Evolutionary conservation across 53 echinoderm and acorn worm species (phyloP).

Genomic region (Arbacia lixula): DNA sequence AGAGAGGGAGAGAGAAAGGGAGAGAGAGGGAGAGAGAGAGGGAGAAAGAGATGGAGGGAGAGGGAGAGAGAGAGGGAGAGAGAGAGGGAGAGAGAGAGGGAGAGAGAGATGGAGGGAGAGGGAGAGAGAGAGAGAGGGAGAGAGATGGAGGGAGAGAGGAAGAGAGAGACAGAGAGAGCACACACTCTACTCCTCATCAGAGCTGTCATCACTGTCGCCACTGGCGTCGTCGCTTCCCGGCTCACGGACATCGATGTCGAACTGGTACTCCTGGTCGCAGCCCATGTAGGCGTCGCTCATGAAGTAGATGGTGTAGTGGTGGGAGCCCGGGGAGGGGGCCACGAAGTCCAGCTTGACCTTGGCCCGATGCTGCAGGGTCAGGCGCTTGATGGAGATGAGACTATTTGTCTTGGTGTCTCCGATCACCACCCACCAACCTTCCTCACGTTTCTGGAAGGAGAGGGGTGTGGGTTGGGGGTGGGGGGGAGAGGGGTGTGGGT

Average conservation of each 20-base stretch:
- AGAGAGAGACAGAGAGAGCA: no score
- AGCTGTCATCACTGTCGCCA: constrained; percentile 88
- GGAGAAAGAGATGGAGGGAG: no score
- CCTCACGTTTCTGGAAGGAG: constrained; percentile 87
- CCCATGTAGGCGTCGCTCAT: constrained; percentile 99
- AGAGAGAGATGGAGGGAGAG: no score
- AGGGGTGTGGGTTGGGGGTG: no score
- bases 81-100: no score
- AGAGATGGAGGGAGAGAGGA: no score
- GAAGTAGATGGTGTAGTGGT: constrained; percentile 96
- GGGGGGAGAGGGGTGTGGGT: no score
- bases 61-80: no score
- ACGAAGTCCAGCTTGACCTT: constrained; percentile 99
- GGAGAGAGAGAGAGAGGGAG: no score
- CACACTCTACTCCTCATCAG: constrained; percentile 90
- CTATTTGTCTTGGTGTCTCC: constrained; percentile 99
- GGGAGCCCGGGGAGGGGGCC: constrained; percentile 87
- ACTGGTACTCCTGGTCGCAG: constrained; percentile 98
- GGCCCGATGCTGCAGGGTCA: constrained; percentile 98
- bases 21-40: no score
- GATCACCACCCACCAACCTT: constrained; percentile 99
- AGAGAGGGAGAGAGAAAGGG: no score
- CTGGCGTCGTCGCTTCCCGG: constrained; percentile 79
- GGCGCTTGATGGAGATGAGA: constrained; percentile 98
- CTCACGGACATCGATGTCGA: constrained; percentile 84